Evolutionary conservation across 2,797 vertebrate genomes (phyloP), one percentile per base, ranked within the genome.

Genomic region (Gymnopithys bicolor): DNA sequence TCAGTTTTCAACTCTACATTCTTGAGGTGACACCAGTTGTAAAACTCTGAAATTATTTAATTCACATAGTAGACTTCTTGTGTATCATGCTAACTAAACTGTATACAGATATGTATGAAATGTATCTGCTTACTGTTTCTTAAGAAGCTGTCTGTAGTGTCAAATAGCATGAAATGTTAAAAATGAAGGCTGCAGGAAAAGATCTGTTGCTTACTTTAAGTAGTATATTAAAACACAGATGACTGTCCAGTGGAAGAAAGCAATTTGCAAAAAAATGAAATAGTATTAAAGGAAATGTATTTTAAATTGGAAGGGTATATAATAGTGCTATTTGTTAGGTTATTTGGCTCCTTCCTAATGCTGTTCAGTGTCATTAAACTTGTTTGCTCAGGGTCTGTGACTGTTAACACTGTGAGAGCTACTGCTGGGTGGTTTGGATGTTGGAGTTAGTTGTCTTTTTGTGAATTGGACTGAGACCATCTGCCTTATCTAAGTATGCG

Each of bases 81-180:
- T 23, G 11, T 48, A 17, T 62, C 24, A 11, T 24, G 4, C 18
- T 43, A n/a, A 64, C 35, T 41, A 46, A 62, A 55, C 58, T 46
- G 9, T 43, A 25, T 52, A 7, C 16, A 48, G n/a, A 28, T 19
- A 52, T 4, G 30, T 0, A 0, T 62, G 59, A 25, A 73, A 25
- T 15, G 30, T 28, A 1, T 37, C 62, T 74, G 6, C 19, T 69
- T 78, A 30, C 35, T 46, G 28, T 33, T 73, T 60, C n/a, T 64
- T 78, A 46, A 64, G 60, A 41, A 64, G 30, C 27, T 53, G 13
- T 46, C 33, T 9, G 9, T 53, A 33, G 17, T 46, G 32, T 39
- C 43, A 33, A 37, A 35, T n/a, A 49, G 22, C 2, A 2, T 43
- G 24, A 76, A 27, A 21, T 52, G 41, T 24, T 19, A 56, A 46